Base-by-base conservation (phyloP, 2,113 vertebrate species). In the Pygoscelis adeliae region DNA sequence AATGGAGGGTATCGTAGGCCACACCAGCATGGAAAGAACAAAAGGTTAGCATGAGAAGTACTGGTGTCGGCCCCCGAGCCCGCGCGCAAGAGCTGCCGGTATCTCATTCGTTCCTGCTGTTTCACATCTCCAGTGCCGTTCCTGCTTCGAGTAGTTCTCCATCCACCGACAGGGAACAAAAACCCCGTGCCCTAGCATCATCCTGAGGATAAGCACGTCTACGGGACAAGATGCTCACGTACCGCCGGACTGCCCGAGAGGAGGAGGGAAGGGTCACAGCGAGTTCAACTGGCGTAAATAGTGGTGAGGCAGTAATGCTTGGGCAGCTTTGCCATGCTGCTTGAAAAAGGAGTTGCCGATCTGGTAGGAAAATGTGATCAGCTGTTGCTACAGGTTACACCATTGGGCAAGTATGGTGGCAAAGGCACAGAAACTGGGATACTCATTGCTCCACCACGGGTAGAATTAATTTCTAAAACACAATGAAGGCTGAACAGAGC, bases 1-100 rank as follows among this genome's bases (percentile, higher is more conserved):
- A 11, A 11, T 1, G 14, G 34, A 58, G 5, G 19, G 20, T 7
- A 5, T 8, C 0, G 2, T 4, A 18, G 40, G 46, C 26, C n/a
- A 2, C 38, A 9, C 3, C 29, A 10, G 34, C 9, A 3, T 3
- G 13, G 21, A 5, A 11, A 12, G n/a, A 55, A n/a, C 8, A 8
- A 34, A 29, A 36, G 50, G 38, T 7, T 40, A 30, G 11, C 1
- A 0, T 16, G 29, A 15, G 29, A 36, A 42, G 25, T 22, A 2
- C 34, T 27, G 36, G 21, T 18, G 19, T 36, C 34, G 63, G 52
- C 13, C 27, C 38, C 23, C 7, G 12, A 14, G 12, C 11, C 46
- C 14, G 0, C 25, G 27, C 13, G 1, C 11, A 19, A 15, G 44
- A 40, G 18, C 63, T 52, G 10, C 5, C 12, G 9, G 23, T 9